phyloP scores from a whole-genome alignment of 2,797 vertebrate species.

The Pseudotriccus pelzelni region DNA sequence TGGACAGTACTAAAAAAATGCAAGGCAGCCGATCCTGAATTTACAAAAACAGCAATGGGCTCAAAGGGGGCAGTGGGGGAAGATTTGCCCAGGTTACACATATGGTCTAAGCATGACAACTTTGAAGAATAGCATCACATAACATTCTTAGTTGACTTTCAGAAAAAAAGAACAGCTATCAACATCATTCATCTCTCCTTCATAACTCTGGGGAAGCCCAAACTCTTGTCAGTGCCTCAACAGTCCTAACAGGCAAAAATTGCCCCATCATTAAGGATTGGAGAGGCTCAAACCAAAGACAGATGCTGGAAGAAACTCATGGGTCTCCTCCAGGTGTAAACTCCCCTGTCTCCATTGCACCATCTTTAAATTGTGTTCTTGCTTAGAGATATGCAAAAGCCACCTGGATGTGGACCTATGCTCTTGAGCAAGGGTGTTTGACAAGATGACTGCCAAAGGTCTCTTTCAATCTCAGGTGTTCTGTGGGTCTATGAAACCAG shows the following conservation, averaged over 20 bases:
- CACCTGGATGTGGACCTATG: fast-evolving
- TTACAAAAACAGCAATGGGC: background rate
- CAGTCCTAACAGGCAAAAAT: background rate
- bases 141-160: background rate
- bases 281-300: background rate
- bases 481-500: background rate
- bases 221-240: background rate
- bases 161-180: background rate
- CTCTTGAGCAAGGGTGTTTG: fast-evolving
- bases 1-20: background rate
- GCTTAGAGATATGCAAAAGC: background rate
- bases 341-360: background rate
- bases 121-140: background rate
- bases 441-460: background rate
- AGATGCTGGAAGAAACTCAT: background rate
- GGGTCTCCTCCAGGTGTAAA: background rate
- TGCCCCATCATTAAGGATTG: background rate
- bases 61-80: background rate
- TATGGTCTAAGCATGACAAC: background rate
- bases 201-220: background rate
- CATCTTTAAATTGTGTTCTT: fast-evolving
- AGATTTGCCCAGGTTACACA: background rate
- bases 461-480: background rate
- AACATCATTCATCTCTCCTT: background rate
- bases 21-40: background rate